Base-by-base conservation (phyloP, 2,113 vertebrate genomes). In the Archilochus colubris region DNA sequence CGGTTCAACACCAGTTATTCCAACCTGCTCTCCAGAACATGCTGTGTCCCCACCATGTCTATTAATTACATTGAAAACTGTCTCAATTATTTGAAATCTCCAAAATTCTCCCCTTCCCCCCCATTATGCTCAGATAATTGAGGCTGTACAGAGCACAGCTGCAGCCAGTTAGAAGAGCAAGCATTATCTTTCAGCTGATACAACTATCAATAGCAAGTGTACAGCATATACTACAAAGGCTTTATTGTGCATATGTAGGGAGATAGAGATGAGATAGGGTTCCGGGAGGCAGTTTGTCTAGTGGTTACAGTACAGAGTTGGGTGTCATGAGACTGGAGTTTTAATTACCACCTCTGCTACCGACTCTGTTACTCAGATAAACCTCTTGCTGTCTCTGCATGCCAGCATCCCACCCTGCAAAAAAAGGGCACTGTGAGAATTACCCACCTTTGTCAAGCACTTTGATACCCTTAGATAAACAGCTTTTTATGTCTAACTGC, bases 171-270 rank as follows among this genome's bases (percentile, higher is more conserved):
- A 91, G 92, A 85, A 77, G 84, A 95, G 95, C 27, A 68, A 94
- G 95, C 95, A 91, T 96, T 96, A 97, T 96, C 96, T 96, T 96
- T 92, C 93, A 91, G 85, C 95, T 97, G 95, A 96, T 97, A 97
- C 94, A 96, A 95, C 93, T 96, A 95, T 97, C 96, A 97, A 96
- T 95, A 96, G 91, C 91, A 86, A 96, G 95, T 88, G 95, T 93
- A 96, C 95, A 95, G 91, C 94, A n/a, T 68, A 95, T 66, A 81
- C 84, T 88, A 97, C 97, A 97, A 97, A 96, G 91, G 94, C 83
- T 94, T 95, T 96, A 95, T 97, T 97, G 96, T 97, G 94, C 89
- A 94, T 96, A 96, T 92, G 95, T 61, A 95, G 91, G 84, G 84
- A 97, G 96, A 97, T 93, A 92, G 95, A 97, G 95, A 95, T 95